Evolutionary conservation across 2,888 invertebrate species (phyloP).

Genomic region (Hypselothyrea guttata): DNA sequence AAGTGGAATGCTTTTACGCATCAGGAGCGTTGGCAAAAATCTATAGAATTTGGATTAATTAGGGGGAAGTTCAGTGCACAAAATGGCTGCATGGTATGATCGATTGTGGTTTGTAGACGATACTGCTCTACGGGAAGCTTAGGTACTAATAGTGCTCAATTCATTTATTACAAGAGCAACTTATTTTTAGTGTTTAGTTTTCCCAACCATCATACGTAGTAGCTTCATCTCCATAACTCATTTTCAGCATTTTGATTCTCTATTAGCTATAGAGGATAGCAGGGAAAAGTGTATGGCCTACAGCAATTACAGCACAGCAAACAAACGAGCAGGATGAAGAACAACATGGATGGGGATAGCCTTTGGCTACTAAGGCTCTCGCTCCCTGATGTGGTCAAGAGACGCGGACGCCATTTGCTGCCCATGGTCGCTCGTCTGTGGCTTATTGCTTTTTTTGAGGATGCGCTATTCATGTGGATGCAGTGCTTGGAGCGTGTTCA

Average conservation of each 20-base stretch:
- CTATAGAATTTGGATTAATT: too few species aligned
- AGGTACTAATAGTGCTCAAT: not conserved
- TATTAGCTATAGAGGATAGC: not conserved
- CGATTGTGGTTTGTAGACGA: too few species aligned
- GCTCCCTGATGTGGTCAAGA: slow-evolving; percentile 10
- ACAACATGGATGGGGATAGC: slow-evolving; percentile 11
- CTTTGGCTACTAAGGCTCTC: slow-evolving; percentile 11
- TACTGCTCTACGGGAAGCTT: too few species aligned
- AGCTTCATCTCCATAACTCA: too few species aligned
- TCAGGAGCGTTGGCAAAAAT: too few species aligned
- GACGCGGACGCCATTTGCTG: slow-evolving; percentile 17
- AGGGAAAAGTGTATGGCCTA: not conserved
- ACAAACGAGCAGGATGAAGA: not conserved
- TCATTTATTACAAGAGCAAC: slow-evolving; percentile 1
- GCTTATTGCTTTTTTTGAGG: slow-evolving; percentile 35
- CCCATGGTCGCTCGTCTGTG: slow-evolving; percentile 36
- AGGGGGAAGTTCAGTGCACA: too few species aligned
- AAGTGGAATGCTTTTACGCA: too few species aligned
- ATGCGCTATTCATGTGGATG: slow-evolving; percentile 31
- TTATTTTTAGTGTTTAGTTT: too few species aligned
- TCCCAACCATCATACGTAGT: too few species aligned
- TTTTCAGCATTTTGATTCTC: too few species aligned
- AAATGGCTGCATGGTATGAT: too few species aligned
- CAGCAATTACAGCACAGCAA: not conserved
- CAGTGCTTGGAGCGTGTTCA: slow-evolving; percentile 17